phyloP scores from a whole-genome alignment of 2,797 vertebrate genomes.

The Uromys caudimaculatus region DNA sequence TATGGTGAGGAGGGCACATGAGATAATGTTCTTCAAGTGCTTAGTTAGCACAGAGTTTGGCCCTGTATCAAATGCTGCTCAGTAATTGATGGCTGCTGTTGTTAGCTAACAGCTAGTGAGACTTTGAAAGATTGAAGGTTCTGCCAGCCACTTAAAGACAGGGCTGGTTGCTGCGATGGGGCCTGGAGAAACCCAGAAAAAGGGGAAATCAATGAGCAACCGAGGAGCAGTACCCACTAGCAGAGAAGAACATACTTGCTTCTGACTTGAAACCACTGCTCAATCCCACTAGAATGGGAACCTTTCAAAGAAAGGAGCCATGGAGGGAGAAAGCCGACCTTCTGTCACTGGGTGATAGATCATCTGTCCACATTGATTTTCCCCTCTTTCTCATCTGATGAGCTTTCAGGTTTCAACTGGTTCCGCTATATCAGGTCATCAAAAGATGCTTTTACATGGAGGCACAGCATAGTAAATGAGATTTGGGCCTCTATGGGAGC shows the following conservation, averaged over 20 bases:
- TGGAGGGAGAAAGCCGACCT: background rate
- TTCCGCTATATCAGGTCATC: constrained; percentile 63
- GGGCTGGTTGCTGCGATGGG: background rate
- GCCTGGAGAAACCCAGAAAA: background rate
- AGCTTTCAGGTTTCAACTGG: constrained; percentile 48
- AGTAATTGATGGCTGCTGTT: constrained; percentile 51
- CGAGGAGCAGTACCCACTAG: background rate
- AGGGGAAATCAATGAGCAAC: background rate
- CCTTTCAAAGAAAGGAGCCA: constrained; percentile 31
- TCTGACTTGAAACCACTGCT: background rate
- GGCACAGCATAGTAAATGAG: constrained; percentile 2
- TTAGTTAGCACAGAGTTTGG: constrained; percentile 28
- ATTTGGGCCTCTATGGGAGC: constrained; percentile 59
- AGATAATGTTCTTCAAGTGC: constrained; percentile 30
- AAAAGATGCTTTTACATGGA: constrained; percentile 57
- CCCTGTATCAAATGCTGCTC: background rate
- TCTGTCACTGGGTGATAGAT: constrained; percentile 14
- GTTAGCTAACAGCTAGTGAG: constrained; percentile 37
- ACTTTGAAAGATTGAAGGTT: constrained; percentile 43
- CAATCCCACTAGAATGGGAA: background rate
- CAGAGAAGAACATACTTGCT: background rate
- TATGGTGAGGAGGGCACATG: background rate
- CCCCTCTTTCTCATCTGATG: background rate
- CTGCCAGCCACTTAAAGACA: background rate
- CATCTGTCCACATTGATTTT: constrained; percentile 39